phyloP scores from a whole-genome alignment of 2,797 vertebrate genomes.

The Takifugu rubripes region DNA sequence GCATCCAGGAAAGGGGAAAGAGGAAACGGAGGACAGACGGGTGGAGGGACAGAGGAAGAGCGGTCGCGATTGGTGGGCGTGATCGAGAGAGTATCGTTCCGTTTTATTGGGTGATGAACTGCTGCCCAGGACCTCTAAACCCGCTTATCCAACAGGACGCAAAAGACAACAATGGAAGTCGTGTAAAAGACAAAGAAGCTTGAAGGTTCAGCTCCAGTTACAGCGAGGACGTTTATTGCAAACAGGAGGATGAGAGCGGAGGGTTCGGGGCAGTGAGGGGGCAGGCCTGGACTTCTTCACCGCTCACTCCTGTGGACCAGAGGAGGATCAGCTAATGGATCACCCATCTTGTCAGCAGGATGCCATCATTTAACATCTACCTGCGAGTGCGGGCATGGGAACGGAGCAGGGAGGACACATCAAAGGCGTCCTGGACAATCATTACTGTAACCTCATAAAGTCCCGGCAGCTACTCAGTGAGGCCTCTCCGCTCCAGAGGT shows the following conservation, averaged over 20 bases:
- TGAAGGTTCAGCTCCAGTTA: constrained; percentile 1
- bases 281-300: constrained; percentile 26
- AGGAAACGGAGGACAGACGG: constrained; percentile 27
- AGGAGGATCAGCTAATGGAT: constrained; percentile 27
- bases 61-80: constrained; percentile 36
- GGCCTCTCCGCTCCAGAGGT: not conserved
- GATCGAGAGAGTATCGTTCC: constrained; percentile 25
- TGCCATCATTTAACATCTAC: constrained; percentile 32
- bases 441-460: constrained; percentile 39
- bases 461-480: constrained; percentile 21
- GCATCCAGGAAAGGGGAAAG: constrained; percentile 37
- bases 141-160: constrained; percentile 6
- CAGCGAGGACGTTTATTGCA: constrained; percentile 18
- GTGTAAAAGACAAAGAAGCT: constrained; percentile 9
- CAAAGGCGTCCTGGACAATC: constrained; percentile 34
- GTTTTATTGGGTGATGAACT: not conserved
- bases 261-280: constrained; percentile 4
- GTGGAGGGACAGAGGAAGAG: constrained; percentile 26
- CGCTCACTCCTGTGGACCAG: not conserved
- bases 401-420: constrained; percentile 2
- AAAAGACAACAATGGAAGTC: not conserved
- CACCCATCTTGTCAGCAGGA: constrained; percentile 3
- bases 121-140: constrained; percentile 4
- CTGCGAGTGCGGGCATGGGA: constrained; percentile 14
- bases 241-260: constrained; percentile 15